Conservation (phyloP, 2,888 invertebrate genomes). For the Pollenia amentaria region DNA sequence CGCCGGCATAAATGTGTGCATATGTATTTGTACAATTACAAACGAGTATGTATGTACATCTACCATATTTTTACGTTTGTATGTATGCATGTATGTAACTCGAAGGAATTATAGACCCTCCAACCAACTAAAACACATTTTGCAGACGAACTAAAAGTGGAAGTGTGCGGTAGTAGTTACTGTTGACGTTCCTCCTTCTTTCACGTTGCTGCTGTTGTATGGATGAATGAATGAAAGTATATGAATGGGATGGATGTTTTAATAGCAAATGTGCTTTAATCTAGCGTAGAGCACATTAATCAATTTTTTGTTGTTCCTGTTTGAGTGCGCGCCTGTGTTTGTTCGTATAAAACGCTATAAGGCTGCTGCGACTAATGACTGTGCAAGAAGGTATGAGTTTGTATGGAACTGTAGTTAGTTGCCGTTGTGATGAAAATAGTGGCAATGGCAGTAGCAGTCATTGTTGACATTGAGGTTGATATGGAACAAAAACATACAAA, state of each 20-base stretch:
- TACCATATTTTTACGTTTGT: no score
- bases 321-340: slow-evolving; percentile 4
- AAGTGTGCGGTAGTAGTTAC: slow-evolving; percentile 1
- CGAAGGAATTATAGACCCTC: no score
- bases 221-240: slow-evolving; percentile 5
- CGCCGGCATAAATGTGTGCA: background rate
- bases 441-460: slow-evolving; percentile 25
- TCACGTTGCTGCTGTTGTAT: slow-evolving; percentile 35
- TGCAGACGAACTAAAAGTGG: slow-evolving; percentile 22
- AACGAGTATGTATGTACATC: no score
- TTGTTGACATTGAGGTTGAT: slow-evolving; percentile 54
- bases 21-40: slow-evolving; percentile 12
- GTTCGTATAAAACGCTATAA: slow-evolving; percentile 10
- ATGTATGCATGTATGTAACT: no score
- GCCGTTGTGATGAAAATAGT: slow-evolving; percentile 21
- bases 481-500: slow-evolving; percentile 47
- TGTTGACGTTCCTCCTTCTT: slow-evolving; percentile 16
- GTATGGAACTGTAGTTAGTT: slow-evolving; percentile 28
- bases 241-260: slow-evolving; percentile 39
- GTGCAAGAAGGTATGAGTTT: background rate
- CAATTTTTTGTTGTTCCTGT: slow-evolving; percentile 76
- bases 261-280: slow-evolving; percentile 77
- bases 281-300: slow-evolving; percentile 78
- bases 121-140: no score
- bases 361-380: slow-evolving; percentile 55